Percentiles rank a stretch among this genome's conserved stretches.
Evolutionary conservation across 2,888 invertebrate species (phyloP).

Genomic region (Cremastinae sp.): DNA sequence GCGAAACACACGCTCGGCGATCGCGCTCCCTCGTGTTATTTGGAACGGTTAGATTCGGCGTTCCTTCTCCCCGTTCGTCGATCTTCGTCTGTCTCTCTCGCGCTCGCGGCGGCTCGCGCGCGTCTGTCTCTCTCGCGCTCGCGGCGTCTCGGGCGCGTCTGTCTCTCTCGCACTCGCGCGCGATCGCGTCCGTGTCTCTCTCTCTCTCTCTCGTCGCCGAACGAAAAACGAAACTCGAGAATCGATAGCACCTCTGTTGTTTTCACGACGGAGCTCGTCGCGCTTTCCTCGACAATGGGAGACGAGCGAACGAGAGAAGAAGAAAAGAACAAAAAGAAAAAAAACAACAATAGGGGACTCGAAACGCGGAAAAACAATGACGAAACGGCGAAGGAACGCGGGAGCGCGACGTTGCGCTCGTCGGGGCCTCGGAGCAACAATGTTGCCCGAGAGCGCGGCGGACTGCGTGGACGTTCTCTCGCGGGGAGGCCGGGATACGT

Average conservation of each 20-base stretch:
- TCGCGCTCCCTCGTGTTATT: slow-evolving; percentile 65
- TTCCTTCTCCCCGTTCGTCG: slow-evolving; percentile 63
- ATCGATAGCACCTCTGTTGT: too few species aligned
- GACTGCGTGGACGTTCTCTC: neutral
- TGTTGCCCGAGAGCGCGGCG: neutral
- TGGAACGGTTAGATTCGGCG: slow-evolving; percentile 62
- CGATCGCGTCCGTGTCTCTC: too few species aligned
- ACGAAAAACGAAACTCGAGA: neutral
- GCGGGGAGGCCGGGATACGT: slow-evolving; percentile 4
- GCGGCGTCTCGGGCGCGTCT: neutral
- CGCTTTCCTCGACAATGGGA: neutral
- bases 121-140: slow-evolving; percentile 1
- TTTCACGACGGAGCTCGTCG: neutral
- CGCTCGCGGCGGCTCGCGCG: neutral
- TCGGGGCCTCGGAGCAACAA: too few species aligned
- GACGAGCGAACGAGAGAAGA: too few species aligned
- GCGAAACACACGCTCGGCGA: slow-evolving; percentile 53
- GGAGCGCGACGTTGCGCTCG: neutral
- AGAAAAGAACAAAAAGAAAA: too few species aligned
- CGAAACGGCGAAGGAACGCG: neutral
- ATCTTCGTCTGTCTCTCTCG: neutral
- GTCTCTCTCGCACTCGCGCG: too few species aligned
- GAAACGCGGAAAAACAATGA: neutral
- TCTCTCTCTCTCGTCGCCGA: neutral
- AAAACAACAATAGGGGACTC: neutral